phyloP scores from a whole-genome alignment of 2,888 invertebrate genomes.

The Melikaiella ostensackeni region DNA sequence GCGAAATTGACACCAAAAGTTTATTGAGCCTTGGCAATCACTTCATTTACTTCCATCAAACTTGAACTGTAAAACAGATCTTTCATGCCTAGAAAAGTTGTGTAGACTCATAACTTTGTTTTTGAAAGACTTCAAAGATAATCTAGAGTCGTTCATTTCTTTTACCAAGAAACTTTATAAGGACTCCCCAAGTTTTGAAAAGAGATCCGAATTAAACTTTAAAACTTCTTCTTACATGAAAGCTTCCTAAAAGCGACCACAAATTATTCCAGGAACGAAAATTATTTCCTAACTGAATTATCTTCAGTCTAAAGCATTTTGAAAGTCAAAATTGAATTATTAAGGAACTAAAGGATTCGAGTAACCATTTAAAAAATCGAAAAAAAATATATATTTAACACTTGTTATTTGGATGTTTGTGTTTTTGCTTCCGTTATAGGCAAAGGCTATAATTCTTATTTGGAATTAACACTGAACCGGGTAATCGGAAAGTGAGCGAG shows the following conservation, averaged over 20 bases:
- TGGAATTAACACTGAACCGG: too few relatives aligned
- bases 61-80: neutral
- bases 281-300: neutral
- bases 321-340: neutral
- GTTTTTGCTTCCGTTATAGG: too few relatives aligned
- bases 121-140: neutral
- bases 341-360: neutral
- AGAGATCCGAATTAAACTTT: conserved; percentile 5
- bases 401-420: too few relatives aligned
- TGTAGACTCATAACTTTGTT: conserved; percentile 1
- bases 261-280: neutral
- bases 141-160: neutral
- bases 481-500: too few relatives aligned
- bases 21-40: neutral
- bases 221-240: neutral
- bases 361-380: too few relatives aligned
- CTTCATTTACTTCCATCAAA: neutral
- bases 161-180: conserved; percentile 13
- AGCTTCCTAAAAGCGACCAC: neutral
- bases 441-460: too few relatives aligned
- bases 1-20: neutral
- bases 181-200: neutral
- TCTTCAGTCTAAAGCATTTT: neutral
- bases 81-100: neutral
- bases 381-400: too few relatives aligned